Conservation (phyloP, 2,888 invertebrate species). For the Microdon myrmicae region DNA sequence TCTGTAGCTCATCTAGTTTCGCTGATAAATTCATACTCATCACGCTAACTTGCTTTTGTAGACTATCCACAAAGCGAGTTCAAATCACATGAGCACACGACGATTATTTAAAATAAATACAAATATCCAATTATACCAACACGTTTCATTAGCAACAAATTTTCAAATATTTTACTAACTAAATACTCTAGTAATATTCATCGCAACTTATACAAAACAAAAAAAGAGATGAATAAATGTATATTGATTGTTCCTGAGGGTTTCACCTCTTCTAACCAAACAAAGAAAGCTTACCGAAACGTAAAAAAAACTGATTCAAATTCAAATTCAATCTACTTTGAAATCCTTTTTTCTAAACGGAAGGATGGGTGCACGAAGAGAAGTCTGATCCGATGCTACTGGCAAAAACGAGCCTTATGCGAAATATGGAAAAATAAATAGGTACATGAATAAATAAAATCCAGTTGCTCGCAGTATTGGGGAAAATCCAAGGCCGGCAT, state of each 20-base stretch:
- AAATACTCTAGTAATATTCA: constrained; percentile 23
- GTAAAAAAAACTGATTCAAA: constrained; percentile 4
- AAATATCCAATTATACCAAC: constrained; percentile 13
- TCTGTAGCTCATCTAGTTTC: constrained; percentile 93
- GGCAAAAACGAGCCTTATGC: too few relatives aligned
- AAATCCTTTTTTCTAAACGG: constrained; percentile 29
- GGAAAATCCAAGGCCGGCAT: constrained; percentile 25
- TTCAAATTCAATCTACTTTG: constrained; percentile 27
- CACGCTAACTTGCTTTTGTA: constrained; percentile 97
- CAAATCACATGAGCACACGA: not conserved
- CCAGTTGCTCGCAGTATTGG: not conserved
- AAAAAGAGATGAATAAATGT: constrained; percentile 46
- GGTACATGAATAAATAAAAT: constrained; percentile 5
- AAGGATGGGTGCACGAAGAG: constrained; percentile 7
- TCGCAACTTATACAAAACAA: constrained; percentile 46
- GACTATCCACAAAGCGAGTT: constrained; percentile 70
- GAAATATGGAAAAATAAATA: too few relatives aligned
- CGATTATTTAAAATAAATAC: too few relatives aligned
- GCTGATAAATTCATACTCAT: constrained; percentile 96
- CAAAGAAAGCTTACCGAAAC: constrained; percentile 14
- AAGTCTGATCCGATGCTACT: too few relatives aligned
- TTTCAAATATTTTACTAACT: too few relatives aligned
- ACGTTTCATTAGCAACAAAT: constrained; percentile 5
- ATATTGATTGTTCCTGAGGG: constrained; percentile 40
- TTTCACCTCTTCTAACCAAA: constrained; percentile 17